Conservation (phyloP, 2,888 invertebrate genomes). For the Platycheirus rosarum region DNA sequence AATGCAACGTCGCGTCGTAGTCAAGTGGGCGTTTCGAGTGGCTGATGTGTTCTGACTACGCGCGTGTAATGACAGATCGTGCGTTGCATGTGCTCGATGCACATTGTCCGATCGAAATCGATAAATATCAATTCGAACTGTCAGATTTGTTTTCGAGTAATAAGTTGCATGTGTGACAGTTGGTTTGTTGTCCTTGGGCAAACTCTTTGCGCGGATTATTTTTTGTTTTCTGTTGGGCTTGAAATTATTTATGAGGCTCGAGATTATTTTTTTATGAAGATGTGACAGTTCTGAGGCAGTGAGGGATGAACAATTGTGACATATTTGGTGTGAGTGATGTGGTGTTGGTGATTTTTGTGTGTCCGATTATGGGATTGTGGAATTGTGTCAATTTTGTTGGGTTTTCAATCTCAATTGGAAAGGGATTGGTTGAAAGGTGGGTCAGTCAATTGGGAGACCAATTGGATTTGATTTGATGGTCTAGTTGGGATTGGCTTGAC, state of each 20-base stretch:
- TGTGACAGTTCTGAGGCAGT: slow-evolving; percentile 62
- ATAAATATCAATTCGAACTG: slow-evolving; percentile 72
- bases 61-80: slow-evolving; percentile 18
- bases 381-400: slow-evolving; percentile 33
- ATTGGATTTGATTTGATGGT: slow-evolving; percentile 33
- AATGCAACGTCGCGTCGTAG: too few relatives aligned
- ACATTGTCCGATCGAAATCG: slow-evolving; percentile 65
- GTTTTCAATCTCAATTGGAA: slow-evolving; percentile 13
- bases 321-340: slow-evolving; percentile 36
- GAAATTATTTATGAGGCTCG: slow-evolving; percentile 59
- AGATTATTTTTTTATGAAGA: slow-evolving; percentile 60
- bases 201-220: slow-evolving; percentile 14
- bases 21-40: slow-evolving; percentile 50
- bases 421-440: slow-evolving; percentile 27
- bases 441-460: slow-evolving; percentile 2
- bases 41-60: slow-evolving; percentile 4
- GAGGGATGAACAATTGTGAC: slow-evolving; percentile 48
- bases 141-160: slow-evolving; percentile 68
- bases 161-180: slow-evolving; percentile 53
- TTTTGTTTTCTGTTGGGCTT: slow-evolving; percentile 41
- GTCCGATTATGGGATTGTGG: neutral
- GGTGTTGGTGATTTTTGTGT: slow-evolving; percentile 19
- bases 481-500: too few relatives aligned
- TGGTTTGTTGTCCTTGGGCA: slow-evolving; percentile 46
- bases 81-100: slow-evolving; percentile 33